Evolutionary conservation across 2,888 invertebrate species (phyloP), one percentile per base, ranked within the genome.

Genomic region (Brachypalpus laphriformis): DNA sequence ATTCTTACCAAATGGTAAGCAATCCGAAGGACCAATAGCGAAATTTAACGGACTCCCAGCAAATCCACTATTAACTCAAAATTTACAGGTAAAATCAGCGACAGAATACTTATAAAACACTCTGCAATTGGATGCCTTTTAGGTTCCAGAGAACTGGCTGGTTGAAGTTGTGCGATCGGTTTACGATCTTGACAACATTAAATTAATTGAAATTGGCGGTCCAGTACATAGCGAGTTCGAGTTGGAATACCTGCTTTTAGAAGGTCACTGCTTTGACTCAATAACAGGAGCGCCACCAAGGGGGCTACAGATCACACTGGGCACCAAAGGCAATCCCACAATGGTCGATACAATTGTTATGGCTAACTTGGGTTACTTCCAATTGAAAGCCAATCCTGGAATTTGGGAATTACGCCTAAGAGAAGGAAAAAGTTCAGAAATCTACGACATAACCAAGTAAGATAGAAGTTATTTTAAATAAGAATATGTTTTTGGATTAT

Each of bases 301-400:
- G 87, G 99, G 99, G 0, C 93, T 99, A n/a, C 99, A 99, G 93
- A 96, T 99, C 80, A 96, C 97, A 3, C 93, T 99, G 59, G 98
- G 98, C 51, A 97, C 97, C 0, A 94, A 96, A 83, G 93, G 93
- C n/a, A 93, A 94, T 77, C 95, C 96, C 0, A 94, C 95, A 5
- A 94, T 95, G 87, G 96, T 97, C 88, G 99, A 99, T 92, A 99
- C 99, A 16, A 99, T 99, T 88, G 99, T 99, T n/a, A 99, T 99
- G 99, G 99, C 99, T 5, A 99, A 99, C 93, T 93, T 99, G 88
- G 99, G 99, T 11, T 99, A 99, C 92, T 99, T 99, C 93, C 98
- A 98, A 93, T 93, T 99, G 31, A 99, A 99, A 93, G 99, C 99
- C 0, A 98, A 97, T 91, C 99, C 99, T 1, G 99, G 99, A 0